Base-by-base conservation (phyloP, 2,113 vertebrate genomes). In the Propithecus coquereli region DNA sequence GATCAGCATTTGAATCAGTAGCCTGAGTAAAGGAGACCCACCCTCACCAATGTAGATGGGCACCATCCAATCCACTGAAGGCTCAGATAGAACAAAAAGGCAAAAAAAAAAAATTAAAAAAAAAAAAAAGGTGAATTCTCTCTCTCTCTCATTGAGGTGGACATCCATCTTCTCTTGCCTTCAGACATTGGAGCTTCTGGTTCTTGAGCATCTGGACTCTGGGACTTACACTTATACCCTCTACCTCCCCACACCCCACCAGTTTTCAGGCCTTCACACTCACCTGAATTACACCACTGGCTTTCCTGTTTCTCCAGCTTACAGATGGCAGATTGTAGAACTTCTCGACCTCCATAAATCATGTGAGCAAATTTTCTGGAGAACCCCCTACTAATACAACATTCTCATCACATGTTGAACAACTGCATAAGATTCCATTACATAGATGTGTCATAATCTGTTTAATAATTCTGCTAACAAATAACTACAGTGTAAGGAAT, bases 171-270 rank as follows among this genome's bases (percentile, higher is more conserved):
- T 87, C 52, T 66, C 83, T 59, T 52, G 25, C n/a, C 66, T 82
- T 87, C 59, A 25, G 37, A 22, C 34, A 54, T 30, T 1, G n/a
- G 30, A 59, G 45, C 23, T 25, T 47, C 40, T 18, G n/a, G 45
- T 20, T 80, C 27, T 23, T 10, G 18, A 37, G 6, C 3, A 18
- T 40, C 70, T 59, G 45, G 45, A 89, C 17, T 20, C n/a, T 25
- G 23, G 22, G 18, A 25, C 50, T 70, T 37, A 61, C 14, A 63
- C 20, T 25, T 40, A 25, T 52, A 4, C 22, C 25, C 43, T 16
- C 22, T 2, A 10, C 13, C 40, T 4, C 4, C 3, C 34, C 27
- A 63, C 27, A 4, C 27, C 4, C 6, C 13, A 27, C 43, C 16
- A 47, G 25, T 50, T 77, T 13, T 3, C 11, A 37, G 40, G 74